phyloP scores from a whole-genome alignment of 2,888 invertebrate genomes.

The Thereva unica region DNA sequence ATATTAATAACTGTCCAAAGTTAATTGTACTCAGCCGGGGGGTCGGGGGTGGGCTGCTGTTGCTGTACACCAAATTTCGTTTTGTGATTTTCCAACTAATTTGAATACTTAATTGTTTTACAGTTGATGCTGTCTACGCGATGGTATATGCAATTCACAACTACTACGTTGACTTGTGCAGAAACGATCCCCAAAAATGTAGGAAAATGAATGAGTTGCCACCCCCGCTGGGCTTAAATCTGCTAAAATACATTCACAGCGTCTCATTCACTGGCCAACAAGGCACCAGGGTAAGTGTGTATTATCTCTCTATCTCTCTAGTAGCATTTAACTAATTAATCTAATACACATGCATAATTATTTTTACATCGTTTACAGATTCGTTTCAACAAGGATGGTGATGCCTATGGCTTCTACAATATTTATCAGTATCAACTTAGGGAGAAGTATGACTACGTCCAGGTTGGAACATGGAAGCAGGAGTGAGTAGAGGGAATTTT shows the following conservation, averaged over 20 bases:
- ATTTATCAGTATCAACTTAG: conserved; percentile 70
- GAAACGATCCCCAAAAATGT: conserved; percentile 56
- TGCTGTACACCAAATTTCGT: too few species aligned
- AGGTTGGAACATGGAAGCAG: conserved; percentile 65
- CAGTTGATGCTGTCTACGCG: conserved; percentile 77
- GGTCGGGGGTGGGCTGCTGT: too few species aligned
- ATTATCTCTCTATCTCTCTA: background rate
- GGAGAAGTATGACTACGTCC: conserved; percentile 63
- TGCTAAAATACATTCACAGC: conserved; percentile 67
- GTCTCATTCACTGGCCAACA: conserved; percentile 62
- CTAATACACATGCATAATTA: too few species aligned
- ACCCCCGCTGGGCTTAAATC: conserved; percentile 62
- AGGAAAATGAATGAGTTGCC: conserved; percentile 55
- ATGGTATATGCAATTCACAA: conserved; percentile 73
- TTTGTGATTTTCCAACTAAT: background rate
- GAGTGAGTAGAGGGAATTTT: conserved; percentile 55
- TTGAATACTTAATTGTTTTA: background rate
- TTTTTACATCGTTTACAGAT: conserved; percentile 34
- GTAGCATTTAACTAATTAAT: background rate
- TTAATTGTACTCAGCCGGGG: too few species aligned
- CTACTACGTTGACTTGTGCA: conserved; percentile 65
- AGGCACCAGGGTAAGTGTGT: conserved; percentile 49
- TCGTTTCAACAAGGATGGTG: conserved; percentile 67
- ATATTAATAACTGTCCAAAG: too few species aligned
- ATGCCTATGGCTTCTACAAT: conserved; percentile 70